Evolutionary conservation across 2,888 invertebrate species (phyloP), one percentile per base, ranked within the genome.

Genomic region (Pandemis corylana): DNA sequence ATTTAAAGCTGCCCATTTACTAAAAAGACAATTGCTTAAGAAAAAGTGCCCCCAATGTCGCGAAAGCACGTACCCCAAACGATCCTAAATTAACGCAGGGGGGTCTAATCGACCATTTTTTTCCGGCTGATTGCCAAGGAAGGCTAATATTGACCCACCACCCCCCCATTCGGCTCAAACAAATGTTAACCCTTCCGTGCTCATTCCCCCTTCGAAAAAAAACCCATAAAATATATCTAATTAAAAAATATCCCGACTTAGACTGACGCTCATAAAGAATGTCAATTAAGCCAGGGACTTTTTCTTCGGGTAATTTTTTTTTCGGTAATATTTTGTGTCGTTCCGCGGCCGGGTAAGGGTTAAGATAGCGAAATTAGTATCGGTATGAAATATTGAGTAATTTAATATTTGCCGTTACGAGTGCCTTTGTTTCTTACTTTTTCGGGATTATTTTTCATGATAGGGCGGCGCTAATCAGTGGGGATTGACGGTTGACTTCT

Each of bases 211-310:
- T 94, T 92, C 87, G 90, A 88, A 93, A 94, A 94, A 94, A 94
- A 91, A 84, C 89, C 89, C 94, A 94, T 95, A 95, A 95, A 95
- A 95, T 95, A 95, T 95, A 95, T 94, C 94, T 95, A 95, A 95
- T 95, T 95, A 95, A 94, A 95, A 95, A 95, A 95, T 94, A 94
- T 94, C 92, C 89, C 90, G 89, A 90, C 89, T 91, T 91, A 93
- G 93, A 89, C 94, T 93, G 94, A 93, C 94, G 93, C 88, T 90
- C 94, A 94, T 95, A 95, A 95, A 95, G 95, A 95, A 95, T 94
- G 95, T 94, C 95, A 95, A 95, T 95, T 95, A 95, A 89, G 90
- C 79, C 78, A 83, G 88, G 89, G 92, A 90, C 91, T 88, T 90
- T 92, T 90, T 88, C 87, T 91, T 89, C 86, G 82, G 85, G 83